Evolutionary conservation across 2,888 invertebrate genomes (phyloP).

Genomic region (Keiferia lycopersicella): DNA sequence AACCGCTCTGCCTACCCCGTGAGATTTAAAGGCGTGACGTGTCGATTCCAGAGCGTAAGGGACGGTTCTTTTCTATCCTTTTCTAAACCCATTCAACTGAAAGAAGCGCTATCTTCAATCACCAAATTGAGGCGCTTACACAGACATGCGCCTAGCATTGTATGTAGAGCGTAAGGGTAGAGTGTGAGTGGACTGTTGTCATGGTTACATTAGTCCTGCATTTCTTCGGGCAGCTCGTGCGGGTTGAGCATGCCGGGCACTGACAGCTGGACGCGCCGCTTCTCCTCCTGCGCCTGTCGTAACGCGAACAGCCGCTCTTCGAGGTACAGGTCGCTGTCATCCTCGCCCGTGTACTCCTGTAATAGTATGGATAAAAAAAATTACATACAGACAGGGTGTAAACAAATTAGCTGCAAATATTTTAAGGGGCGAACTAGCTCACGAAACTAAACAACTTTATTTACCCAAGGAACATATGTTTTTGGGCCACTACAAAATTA

Average conservation of each 20-base stretch:
- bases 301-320: conserved; percentile 97
- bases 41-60: too few species aligned
- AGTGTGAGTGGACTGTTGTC: conserved; percentile 29
- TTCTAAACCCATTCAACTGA: too few species aligned
- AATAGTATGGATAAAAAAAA: conserved; percentile 34
- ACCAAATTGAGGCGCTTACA: too few species aligned
- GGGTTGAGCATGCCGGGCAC: conserved; percentile 98
- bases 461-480: too few species aligned
- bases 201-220: conserved; percentile 87
- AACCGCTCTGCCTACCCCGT: too few species aligned
- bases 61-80: too few species aligned
- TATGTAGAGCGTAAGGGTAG: neutral
- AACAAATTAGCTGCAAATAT: too few species aligned
- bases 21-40: too few species aligned
- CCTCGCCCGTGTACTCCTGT: conserved; percentile 99
- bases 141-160: neutral
- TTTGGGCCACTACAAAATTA: too few species aligned
- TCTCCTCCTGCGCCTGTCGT: conserved; percentile 95
- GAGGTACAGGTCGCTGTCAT: conserved; percentile 97
- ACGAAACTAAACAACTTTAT: too few species aligned
- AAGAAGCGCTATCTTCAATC: too few species aligned
- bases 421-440: too few species aligned
- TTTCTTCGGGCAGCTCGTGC: conserved; percentile 96
- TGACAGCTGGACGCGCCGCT: conserved; percentile 94
- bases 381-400: neutral